phyloP scores from a whole-genome alignment of 2,888 invertebrate species.

The Napeogenes inachia region DNA sequence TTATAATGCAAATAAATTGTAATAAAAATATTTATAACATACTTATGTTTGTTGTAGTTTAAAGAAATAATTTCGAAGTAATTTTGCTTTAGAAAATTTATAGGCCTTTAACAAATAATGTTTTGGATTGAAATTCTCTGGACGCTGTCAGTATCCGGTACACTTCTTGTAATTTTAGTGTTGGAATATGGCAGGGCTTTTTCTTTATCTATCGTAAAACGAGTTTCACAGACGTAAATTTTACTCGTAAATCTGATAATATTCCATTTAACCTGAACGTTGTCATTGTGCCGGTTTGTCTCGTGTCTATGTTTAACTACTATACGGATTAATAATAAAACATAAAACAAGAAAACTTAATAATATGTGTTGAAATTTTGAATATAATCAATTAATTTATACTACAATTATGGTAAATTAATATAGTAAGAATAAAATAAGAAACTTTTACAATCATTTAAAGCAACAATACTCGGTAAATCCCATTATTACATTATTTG shows the following conservation, averaged over 20 bases:
- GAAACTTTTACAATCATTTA: background rate
- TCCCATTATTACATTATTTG: conserved; percentile 1
- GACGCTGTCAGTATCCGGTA: conserved; percentile 22
- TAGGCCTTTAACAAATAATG: conserved; percentile 20
- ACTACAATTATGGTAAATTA: no score
- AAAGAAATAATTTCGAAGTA: conserved; percentile 8
- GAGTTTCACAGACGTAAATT: conserved; percentile 17
- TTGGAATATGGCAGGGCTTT: conserved; percentile 28
- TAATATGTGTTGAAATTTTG: background rate
- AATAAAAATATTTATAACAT: conserved; percentile 1
- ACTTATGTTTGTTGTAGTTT: background rate
- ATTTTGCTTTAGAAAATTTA: conserved; percentile 16
- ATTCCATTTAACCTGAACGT: conserved; percentile 25
- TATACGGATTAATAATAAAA: background rate
- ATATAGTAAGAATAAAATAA: no score
- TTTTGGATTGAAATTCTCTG: conserved; percentile 27
- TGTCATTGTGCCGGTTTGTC: conserved; percentile 14
- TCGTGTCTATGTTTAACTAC: background rate
- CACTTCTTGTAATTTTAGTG: conserved; percentile 25
- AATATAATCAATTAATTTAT: background rate
- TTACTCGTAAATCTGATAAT: conserved; percentile 31
- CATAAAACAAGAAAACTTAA: background rate
- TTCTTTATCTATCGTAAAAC: conserved; percentile 23
- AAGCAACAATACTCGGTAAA: background rate
- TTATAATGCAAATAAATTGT: background rate